Evolutionary conservation across 2,113 vertebrate species (phyloP).

Genomic region (Cnemophilus loriae): DNA sequence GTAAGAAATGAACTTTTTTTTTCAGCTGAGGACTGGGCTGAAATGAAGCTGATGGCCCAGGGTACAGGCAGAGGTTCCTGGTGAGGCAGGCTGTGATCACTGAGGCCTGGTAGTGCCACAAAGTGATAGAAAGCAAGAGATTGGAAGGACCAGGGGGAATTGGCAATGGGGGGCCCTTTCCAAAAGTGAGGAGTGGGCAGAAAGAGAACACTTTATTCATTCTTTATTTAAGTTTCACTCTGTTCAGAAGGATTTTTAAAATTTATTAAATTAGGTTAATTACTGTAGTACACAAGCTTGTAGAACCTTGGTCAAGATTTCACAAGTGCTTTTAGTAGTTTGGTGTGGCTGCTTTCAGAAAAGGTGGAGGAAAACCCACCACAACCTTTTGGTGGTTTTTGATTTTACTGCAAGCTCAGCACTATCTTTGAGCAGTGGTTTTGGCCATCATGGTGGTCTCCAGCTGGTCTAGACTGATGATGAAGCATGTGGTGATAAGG

Average conservation of each 20-base stretch:
- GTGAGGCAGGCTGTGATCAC: neutral
- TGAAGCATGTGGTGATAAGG: neutral
- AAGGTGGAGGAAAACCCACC: neutral
- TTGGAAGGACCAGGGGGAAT: neutral
- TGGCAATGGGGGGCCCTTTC: neutral
- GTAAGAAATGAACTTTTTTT: neutral
- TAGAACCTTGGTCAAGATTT: neutral
- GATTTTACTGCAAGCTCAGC: neutral
- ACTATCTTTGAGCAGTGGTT: neutral
- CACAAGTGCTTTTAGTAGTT: neutral
- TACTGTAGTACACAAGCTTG: neutral
- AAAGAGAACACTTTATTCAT: neutral
- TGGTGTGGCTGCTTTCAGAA: neutral
- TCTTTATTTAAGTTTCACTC: neutral
- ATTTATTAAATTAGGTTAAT: neutral
- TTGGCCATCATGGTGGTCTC: neutral
- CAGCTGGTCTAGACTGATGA: neutral
- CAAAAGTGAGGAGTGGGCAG: neutral
- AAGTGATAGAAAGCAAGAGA: neutral
- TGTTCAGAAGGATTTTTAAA: neutral
- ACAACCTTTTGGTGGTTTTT: neutral
- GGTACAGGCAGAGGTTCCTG: neutral
- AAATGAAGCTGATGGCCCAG: neutral
- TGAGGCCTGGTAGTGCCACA: neutral
- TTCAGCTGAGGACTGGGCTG: neutral